Evolutionary conservation across 2,888 invertebrate genomes (phyloP).

Genomic region (Rhagonycha lutea): DNA sequence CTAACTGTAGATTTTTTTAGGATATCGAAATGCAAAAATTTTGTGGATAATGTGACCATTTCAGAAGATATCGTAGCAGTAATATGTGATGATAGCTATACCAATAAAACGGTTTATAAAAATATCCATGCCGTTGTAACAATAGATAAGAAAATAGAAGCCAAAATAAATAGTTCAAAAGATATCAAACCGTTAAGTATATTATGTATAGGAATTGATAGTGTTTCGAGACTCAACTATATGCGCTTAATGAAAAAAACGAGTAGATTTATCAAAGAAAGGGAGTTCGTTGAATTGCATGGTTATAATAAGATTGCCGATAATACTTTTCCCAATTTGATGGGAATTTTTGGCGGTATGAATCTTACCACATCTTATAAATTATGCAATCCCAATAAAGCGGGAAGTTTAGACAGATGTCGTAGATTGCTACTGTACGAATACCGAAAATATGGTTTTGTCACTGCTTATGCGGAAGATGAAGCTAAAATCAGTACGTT

Average conservation of each 20-base stretch:
- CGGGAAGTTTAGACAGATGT: conserved; percentile 69
- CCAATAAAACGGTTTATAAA: conserved; percentile 53
- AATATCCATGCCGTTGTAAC: conserved; percentile 62
- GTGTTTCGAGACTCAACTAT: conserved; percentile 80
- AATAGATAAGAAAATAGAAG: conserved; percentile 57
- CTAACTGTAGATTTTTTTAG: conserved; percentile 43
- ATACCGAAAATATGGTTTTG: conserved; percentile 71
- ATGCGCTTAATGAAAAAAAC: conserved; percentile 77
- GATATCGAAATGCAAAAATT: conserved; percentile 56
- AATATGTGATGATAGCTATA: conserved; percentile 51
- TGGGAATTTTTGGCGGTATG: conserved; percentile 78
- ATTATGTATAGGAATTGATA: conserved; percentile 82
- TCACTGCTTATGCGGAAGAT: conserved; percentile 83
- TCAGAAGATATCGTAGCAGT: conserved; percentile 58
- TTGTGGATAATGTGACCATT: conserved; percentile 50
- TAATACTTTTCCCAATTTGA: conserved; percentile 89
- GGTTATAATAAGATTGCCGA: conserved; percentile 73
- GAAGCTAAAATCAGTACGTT: conserved; percentile 74
- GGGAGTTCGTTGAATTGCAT: conserved; percentile 47
- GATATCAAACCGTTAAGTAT: conserved; percentile 62
- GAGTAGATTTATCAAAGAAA: conserved; percentile 65
- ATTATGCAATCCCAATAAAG: conserved; percentile 57
- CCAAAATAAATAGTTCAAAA: conserved; percentile 45
- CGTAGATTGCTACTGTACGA: conserved; percentile 75
- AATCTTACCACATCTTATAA: conserved; percentile 53